Evolutionary conservation across 2,797 vertebrate genomes (phyloP).

Genomic region (Masticophis lateralis): DNA sequence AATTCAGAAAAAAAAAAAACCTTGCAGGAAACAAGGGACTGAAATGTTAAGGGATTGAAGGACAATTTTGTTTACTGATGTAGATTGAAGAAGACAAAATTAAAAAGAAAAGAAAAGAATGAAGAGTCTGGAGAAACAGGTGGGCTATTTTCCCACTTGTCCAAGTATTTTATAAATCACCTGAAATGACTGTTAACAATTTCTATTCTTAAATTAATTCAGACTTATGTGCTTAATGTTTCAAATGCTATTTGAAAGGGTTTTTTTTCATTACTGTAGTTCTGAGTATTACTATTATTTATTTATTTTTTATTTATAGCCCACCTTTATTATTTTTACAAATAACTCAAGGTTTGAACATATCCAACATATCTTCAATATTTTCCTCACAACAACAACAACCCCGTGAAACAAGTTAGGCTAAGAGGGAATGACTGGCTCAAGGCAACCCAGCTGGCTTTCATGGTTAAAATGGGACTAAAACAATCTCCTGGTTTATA

Average conservation of each 20-base stretch:
- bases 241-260: not conserved
- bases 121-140: not conserved
- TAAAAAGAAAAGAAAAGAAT: not conserved
- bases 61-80: not conserved
- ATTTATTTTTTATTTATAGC: not conserved
- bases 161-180: not conserved
- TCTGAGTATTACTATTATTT: not conserved
- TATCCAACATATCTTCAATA: not conserved
- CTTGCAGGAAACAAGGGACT: not conserved
- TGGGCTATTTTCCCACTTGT: not conserved
- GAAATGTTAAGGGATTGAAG: not conserved
- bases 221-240: not conserved
- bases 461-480: not conserved
- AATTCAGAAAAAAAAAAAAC: not conserved
- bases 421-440: not conserved
- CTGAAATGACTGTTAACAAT: not conserved
- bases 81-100: not conserved
- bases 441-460: not conserved
- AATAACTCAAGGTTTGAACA: not conserved
- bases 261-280: not conserved
- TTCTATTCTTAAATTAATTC: not conserved
- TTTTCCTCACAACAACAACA: not conserved
- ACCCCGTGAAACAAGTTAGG: not conserved
- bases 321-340: not conserved
- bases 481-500: not conserved